Percentiles rank a stretch among this genome's conserved stretches.
phyloP scores from a whole-genome alignment of 2,888 invertebrate genomes.

The Oxycera nigricornis region DNA sequence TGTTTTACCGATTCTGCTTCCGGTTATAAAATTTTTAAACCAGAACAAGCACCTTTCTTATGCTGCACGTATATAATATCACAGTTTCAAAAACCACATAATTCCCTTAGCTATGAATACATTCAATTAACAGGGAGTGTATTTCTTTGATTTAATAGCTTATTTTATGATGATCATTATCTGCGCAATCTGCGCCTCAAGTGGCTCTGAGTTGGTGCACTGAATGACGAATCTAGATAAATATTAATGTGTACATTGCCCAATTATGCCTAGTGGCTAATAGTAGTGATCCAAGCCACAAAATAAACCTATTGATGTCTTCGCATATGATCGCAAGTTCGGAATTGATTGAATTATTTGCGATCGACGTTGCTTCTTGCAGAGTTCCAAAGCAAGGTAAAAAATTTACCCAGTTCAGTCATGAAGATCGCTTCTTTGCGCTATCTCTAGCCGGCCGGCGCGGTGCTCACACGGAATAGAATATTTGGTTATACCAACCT shows the following conservation, averaged over 20 bases:
- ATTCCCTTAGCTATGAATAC: too few relatives aligned
- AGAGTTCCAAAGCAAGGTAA: constrained; percentile 3
- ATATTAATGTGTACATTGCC: not conserved
- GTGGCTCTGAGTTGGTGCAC: not conserved
- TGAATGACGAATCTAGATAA: not conserved
- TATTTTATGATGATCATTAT: constrained; percentile 1
- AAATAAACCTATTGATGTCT: not conserved
- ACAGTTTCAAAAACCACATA: too few relatives aligned
- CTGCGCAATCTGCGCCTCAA: constrained; percentile 11
- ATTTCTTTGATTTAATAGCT: not conserved
- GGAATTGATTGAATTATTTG: constrained; percentile 25
- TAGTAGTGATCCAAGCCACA: constrained; percentile 5
- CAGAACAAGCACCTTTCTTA: too few relatives aligned
- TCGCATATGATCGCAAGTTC: not conserved
- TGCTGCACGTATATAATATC: too few relatives aligned
- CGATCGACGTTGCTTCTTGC: not conserved
- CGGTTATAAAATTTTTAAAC: too few relatives aligned
- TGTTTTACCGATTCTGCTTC: too few relatives aligned
- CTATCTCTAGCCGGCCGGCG: constrained; percentile 1
- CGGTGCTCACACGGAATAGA: too few relatives aligned
- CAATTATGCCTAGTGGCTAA: not conserved
- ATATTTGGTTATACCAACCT: too few relatives aligned
- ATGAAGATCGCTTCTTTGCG: constrained; percentile 13
- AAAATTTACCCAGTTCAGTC: constrained; percentile 16
- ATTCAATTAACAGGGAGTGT: too few relatives aligned